phyloP scores from a whole-genome alignment of 2,113 vertebrate species.

The Herpetotheres cachinnans region DNA sequence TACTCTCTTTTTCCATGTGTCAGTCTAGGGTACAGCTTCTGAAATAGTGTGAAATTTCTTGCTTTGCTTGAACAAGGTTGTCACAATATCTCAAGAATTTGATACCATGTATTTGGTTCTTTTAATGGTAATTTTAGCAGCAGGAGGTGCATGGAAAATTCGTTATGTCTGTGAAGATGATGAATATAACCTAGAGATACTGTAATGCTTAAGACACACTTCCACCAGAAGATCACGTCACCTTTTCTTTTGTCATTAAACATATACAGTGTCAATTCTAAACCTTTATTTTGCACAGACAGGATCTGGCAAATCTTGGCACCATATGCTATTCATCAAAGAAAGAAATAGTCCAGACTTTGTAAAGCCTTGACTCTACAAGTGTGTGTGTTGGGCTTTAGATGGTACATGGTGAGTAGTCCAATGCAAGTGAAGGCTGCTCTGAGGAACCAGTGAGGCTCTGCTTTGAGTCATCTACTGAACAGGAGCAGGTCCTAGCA shows the following conservation, averaged over 20 bases:
- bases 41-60: background rate
- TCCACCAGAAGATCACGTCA: background rate
- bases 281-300: background rate
- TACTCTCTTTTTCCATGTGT: background rate
- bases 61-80: background rate
- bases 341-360: background rate
- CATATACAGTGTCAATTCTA: background rate
- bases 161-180: background rate
- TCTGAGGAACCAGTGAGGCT: background rate
- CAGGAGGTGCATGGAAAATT: background rate
- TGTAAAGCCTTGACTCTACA: background rate
- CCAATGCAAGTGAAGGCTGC: background rate
- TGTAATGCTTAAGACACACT: background rate
- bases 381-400: background rate
- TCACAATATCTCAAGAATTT: background rate
- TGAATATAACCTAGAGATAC: background rate
- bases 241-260: background rate
- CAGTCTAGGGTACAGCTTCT: background rate
- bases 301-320: background rate
- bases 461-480: background rate
- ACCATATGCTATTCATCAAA: background rate
- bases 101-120: background rate
- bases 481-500: background rate
- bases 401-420: background rate
- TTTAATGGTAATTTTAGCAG: background rate